Conservation (phyloP, 2,797 vertebrate genomes). For the Columba guinea region DNA sequence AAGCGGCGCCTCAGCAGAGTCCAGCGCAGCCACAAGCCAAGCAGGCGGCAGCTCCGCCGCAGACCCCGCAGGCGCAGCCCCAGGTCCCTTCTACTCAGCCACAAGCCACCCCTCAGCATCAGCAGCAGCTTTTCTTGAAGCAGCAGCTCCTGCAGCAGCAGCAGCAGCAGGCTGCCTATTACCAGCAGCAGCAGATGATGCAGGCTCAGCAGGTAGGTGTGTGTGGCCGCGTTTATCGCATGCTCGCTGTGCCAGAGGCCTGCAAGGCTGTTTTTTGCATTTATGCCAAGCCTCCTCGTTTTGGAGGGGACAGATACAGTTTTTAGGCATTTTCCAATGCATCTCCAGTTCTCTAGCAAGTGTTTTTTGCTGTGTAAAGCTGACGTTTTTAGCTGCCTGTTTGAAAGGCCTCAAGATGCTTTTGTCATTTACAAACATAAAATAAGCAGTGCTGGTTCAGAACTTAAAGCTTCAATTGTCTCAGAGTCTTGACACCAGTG, state of each 20-base stretch:
- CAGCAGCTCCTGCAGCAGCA: slow-evolving; percentile 77
- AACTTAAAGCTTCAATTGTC: not conserved
- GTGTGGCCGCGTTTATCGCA: accelerated
- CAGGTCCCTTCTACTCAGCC: slow-evolving; percentile 77
- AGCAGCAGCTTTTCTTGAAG: slow-evolving; percentile 88
- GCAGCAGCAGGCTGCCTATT: slow-evolving; percentile 67
- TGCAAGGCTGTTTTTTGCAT: not conserved
- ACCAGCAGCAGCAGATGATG: slow-evolving; percentile 79
- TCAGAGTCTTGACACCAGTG: not conserved
- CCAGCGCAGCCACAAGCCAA: slow-evolving; percentile 76
- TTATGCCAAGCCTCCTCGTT: not conserved
- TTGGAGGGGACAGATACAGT: not conserved
- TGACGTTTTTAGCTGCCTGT: not conserved
- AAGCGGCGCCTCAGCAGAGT: slow-evolving; percentile 79
- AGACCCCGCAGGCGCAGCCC: slow-evolving; percentile 61
- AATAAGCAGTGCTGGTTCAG: not conserved
- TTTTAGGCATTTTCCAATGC: not conserved
- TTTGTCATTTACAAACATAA: not conserved
- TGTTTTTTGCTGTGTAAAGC: accelerated
- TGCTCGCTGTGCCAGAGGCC: not conserved
- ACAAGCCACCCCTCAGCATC: slow-evolving; percentile 87
- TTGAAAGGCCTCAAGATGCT: not conserved
- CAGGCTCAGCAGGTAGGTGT: slow-evolving; percentile 76
- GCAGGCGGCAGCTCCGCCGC: slow-evolving; percentile 57
- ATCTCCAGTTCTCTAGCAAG: not conserved